These are phyloP conservation scores for Lypha dubia DNA, from an alignment of 2,888 invertebrate genomes.

Conservation along the genomic window DNA sequence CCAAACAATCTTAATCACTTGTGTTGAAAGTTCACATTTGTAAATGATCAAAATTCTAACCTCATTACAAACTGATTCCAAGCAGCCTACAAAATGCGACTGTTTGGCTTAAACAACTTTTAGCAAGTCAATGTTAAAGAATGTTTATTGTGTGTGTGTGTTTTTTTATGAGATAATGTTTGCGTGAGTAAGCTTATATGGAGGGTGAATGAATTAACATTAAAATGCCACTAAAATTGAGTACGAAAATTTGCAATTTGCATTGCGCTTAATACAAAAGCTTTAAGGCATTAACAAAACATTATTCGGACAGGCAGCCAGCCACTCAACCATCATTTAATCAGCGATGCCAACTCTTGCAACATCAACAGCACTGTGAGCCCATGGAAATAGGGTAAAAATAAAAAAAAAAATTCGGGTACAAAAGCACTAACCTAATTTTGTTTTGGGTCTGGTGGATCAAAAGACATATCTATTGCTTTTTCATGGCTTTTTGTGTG, in stretches of 20 bases:
- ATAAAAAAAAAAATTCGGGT: no score
- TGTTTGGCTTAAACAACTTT: constrained; percentile 27
- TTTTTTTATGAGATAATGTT: background rate
- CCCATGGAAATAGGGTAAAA: no score
- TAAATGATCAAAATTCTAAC: constrained; percentile 51
- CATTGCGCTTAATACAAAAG: constrained; percentile 63
- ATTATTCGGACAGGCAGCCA: constrained; percentile 59
- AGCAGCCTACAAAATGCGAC: constrained; percentile 20
- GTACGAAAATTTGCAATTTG: constrained; percentile 66
- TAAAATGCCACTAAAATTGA: constrained; percentile 67
- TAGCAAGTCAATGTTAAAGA: background rate
- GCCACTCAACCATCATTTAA: constrained; percentile 3
- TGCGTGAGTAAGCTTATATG: constrained; percentile 21
- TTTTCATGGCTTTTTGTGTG: no score
- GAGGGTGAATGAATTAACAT: constrained; percentile 55
- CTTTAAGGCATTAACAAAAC: constrained; percentile 68
- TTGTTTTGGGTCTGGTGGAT: no score
- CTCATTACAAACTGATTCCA: constrained; percentile 55
- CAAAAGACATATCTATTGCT: no score
- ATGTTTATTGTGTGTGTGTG: background rate
- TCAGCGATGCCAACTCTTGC: no score
- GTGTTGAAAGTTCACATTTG: constrained; percentile 59
- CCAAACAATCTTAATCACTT: constrained; percentile 32
- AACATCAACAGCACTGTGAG: no score
- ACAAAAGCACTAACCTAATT: no score